phyloP scores from a whole-genome alignment of 2,888 invertebrate genomes.

The Coecobrya sp. region DNA sequence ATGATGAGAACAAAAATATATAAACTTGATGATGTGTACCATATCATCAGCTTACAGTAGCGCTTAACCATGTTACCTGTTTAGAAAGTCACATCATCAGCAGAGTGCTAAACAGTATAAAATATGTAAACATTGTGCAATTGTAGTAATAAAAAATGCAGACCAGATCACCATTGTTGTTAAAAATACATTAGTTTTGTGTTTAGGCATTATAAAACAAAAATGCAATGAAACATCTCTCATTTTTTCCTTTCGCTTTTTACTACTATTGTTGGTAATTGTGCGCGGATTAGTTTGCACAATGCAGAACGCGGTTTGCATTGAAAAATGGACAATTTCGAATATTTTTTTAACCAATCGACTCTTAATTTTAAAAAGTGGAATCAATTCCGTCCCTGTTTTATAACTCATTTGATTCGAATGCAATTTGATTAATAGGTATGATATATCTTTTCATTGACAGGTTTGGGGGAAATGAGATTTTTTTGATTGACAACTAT shows the following conservation, averaged over 20 bases:
- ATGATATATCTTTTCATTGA: too few species aligned
- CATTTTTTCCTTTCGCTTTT: slow-evolving; percentile 23
- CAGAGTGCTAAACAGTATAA: not conserved
- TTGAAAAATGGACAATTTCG: too few species aligned
- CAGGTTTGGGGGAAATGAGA: too few species aligned
- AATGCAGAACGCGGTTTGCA: not conserved
- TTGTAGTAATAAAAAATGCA: not conserved
- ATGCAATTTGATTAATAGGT: too few species aligned
- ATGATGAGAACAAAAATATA: slow-evolving; percentile 3
- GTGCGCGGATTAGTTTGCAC: not conserved
- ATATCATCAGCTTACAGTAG: not conserved
- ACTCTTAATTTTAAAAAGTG: too few species aligned
- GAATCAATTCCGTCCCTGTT: too few species aligned
- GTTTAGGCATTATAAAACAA: not conserved
- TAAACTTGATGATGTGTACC: not conserved
- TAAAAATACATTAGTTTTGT: slow-evolving; percentile 1
- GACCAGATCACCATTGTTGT: slow-evolving; percentile 8
- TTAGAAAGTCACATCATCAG: slow-evolving; percentile 29
- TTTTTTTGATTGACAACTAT: too few species aligned
- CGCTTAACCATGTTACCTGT: not conserved
- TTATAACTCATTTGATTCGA: too few species aligned
- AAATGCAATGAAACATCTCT: not conserved
- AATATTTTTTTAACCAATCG: not conserved
- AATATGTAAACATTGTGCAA: slow-evolving; percentile 33
- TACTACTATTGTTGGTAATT: not conserved